These are phyloP conservation scores for Rhipidura dahli DNA, from an alignment of 2,113 vertebrate species.

Conservation along the genomic window DNA sequence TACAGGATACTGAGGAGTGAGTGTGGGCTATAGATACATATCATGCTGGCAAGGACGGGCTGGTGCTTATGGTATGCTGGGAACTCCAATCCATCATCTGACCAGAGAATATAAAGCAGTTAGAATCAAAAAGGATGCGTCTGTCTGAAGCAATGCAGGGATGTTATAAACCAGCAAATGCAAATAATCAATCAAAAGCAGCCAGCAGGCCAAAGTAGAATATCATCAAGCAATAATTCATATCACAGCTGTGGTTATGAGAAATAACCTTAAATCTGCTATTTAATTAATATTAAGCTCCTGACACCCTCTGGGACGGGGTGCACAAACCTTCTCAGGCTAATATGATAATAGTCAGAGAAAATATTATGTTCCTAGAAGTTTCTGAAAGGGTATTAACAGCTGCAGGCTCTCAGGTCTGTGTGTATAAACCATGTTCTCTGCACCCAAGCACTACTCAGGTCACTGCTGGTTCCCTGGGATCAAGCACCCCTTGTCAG, in stretches of 20 bases:
- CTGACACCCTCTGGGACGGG: neutral
- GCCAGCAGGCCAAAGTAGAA: neutral
- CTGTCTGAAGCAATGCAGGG: neutral
- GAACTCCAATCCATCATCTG: constrained; percentile 66
- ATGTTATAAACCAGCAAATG: constrained; percentile 37
- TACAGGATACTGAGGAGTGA: constrained; percentile 57
- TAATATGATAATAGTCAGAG: neutral
- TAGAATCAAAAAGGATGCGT: constrained; percentile 30
- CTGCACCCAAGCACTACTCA: neutral
- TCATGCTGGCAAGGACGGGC: neutral
- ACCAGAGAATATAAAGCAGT: neutral
- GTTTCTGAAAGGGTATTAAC: neutral
- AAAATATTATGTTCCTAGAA: neutral
- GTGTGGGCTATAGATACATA: constrained; percentile 35
- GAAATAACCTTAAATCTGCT: constrained; percentile 30
- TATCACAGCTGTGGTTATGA: constrained; percentile 45
- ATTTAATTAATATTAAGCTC: constrained; percentile 55
- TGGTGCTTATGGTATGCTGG: neutral
- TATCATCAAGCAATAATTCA: constrained; percentile 39
- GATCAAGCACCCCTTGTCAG: neutral
- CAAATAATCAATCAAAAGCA: constrained; percentile 65
- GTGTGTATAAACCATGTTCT: neutral
- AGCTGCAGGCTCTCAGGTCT: neutral
- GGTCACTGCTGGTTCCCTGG: neutral
- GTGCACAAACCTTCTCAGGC: neutral